Base-by-base conservation (phyloP, 1,140 invertebrate genomes). In the Pseudomyrmex sp. region DNA sequence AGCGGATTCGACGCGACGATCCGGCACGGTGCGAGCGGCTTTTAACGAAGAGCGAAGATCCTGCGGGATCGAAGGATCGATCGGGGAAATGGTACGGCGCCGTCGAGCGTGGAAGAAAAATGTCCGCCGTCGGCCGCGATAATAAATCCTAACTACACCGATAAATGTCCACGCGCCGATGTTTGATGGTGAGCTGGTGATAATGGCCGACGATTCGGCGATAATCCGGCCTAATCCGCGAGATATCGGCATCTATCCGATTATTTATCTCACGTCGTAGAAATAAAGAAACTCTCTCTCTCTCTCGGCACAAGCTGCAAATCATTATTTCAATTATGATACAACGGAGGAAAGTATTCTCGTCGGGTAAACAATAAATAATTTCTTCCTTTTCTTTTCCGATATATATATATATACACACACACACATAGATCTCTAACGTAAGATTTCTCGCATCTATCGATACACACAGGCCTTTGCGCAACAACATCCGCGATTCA, bases 141-240 rank as follows among this genome's bases (percentile, higher is more conserved):
- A 80, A 88, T 88, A 88, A 88, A 88, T 88, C 83, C 48, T 18
- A 52, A 56, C n/a, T 50, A 46, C 63, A 63, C 73, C 87, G 77
- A 88, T 88, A 88, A 88, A 88, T 79, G 87, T 88, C 87, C 58
- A 35, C 82, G 35, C 74, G 80, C 59, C 83, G 54, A 88, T 85
- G 73, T 83, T 88, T 88, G 80, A 88, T 88, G 83, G 87, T 46
- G 65, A 85, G 61, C 66, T 50, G 69, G 76, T 69, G 86, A 88
- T 88, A 88, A 88, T 83, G 84, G 76, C 70, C 76, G 68, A 70
- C 52, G 87, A 87, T 85, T 88, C 76, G 70, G 26, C 50, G 86
- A 88, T 88, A 85, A 88, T 88, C 83, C 83, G 73, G 10, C 18
- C 52, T 50, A 75, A 26, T 75, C 70, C 70, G 15, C 56, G 54